Evolutionary conservation across 2,797 vertebrate species (phyloP).

Genomic region (Paratrypauchen microcephalus): DNA sequence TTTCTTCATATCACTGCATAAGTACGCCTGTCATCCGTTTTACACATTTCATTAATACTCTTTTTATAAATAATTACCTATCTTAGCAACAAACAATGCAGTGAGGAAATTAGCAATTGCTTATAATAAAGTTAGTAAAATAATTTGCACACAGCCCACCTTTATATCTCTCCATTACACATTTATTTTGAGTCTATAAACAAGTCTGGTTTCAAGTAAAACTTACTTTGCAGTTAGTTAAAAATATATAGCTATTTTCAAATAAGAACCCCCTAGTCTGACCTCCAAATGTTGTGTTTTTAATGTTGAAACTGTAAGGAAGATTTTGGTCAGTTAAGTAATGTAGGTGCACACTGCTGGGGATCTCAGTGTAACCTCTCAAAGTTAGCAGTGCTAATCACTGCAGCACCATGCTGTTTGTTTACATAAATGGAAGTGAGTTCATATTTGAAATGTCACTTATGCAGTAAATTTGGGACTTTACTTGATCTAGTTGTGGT

Average conservation of each 20-base stretch:
- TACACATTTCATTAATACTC: neutral
- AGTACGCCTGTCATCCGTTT: neutral
- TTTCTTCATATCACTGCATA: neutral
- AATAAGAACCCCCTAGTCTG: neutral
- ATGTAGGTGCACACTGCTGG: neutral
- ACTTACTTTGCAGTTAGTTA: no score
- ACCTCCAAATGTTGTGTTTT: slow-evolving; percentile 1
- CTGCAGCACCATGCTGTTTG: slow-evolving; percentile 3
- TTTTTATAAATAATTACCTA: neutral
- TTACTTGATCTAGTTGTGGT: neutral
- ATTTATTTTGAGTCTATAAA: neutral
- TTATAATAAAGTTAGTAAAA: neutral
- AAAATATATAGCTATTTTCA: neutral
- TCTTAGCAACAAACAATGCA: slow-evolving; percentile 1
- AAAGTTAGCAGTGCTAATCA: neutral
- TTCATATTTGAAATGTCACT: neutral
- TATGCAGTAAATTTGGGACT: neutral
- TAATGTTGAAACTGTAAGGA: neutral
- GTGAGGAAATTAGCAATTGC: neutral
- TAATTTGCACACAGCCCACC: no score
- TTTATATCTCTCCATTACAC: neutral
- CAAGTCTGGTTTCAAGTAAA: neutral
- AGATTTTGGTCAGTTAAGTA: neutral
- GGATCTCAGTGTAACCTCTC: neutral
- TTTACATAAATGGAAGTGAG: neutral